Conservation (phyloP, 2,888 invertebrate genomes). For the Monopis laevigella region DNA sequence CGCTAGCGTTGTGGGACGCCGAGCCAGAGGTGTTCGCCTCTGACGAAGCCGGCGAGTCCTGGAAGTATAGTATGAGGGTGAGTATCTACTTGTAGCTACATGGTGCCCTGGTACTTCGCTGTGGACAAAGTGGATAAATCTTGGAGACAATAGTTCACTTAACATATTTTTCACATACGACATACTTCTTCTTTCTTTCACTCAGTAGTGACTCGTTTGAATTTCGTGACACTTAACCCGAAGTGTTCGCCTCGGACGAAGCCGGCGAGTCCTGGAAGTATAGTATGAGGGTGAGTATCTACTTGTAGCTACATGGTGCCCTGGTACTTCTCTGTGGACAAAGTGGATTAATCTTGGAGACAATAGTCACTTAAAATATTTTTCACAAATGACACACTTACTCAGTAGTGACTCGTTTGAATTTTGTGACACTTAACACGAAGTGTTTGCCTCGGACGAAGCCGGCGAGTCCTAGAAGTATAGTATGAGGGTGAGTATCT, state of each 20-base stretch:
- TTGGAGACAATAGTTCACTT: no score
- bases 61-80: constrained; percentile 91
- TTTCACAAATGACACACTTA: no score
- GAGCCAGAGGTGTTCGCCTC: constrained; percentile 92
- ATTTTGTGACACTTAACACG: constrained; percentile 90
- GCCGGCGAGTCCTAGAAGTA: constrained; percentile 95
- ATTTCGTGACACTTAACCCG: constrained; percentile 90
- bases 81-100: no score
- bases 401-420: constrained; percentile 85
- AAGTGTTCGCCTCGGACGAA: constrained; percentile 89
- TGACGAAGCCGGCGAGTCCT: constrained; percentile 91
- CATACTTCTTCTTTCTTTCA: constrained; percentile 88
- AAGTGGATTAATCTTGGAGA: no score
- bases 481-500: constrained; percentile 80
- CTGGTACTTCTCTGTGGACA: no score
- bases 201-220: constrained; percentile 85
- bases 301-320: no score
- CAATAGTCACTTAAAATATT: no score
- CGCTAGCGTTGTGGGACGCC: constrained; percentile 87
- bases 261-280: constrained; percentile 95
- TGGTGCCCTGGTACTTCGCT: no score
- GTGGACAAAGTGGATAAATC: no score
- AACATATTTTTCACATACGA: no score
- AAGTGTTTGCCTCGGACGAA: constrained; percentile 89
- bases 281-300: constrained; percentile 81